These are phyloP conservation scores for Epirrhoe tristata DNA, from an alignment of 2,888 invertebrate species.

Conservation along the genomic window DNA sequence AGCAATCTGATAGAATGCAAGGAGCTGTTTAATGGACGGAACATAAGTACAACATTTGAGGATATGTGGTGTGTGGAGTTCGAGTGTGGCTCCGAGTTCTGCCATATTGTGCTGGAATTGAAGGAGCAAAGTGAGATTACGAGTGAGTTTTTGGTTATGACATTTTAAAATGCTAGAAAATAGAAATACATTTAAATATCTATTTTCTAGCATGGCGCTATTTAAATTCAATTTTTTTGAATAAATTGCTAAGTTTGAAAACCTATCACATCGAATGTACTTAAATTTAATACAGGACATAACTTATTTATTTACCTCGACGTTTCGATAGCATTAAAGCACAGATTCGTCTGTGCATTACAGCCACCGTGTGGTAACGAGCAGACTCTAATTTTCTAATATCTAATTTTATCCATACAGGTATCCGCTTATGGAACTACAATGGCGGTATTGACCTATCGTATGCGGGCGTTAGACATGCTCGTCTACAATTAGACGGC, in stretches of 20 bases:
- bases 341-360: too few species aligned
- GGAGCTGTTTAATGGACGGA: constrained; percentile 88
- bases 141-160: constrained; percentile 55
- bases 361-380: too few species aligned
- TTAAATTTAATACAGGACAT: too few species aligned
- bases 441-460: constrained; percentile 89
- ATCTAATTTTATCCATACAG: constrained; percentile 58
- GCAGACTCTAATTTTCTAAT: too few species aligned
- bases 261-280: too few species aligned
- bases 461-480: constrained; percentile 86
- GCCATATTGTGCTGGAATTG: constrained; percentile 73
- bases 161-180: too few species aligned
- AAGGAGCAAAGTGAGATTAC: constrained; percentile 69
- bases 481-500: constrained; percentile 75
- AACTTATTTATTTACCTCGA: too few species aligned
- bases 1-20: constrained; percentile 67
- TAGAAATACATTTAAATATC: too few species aligned
- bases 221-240: too few species aligned
- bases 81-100: constrained; percentile 62
- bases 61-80: constrained; percentile 88
- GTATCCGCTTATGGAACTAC: constrained; percentile 93
- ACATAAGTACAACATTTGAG: constrained; percentile 87
- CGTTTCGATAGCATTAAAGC: too few species aligned
- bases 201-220: too few species aligned
- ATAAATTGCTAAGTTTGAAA: too few species aligned